Evolutionary conservation across 1,140 invertebrate species (phyloP), one percentile per base, ranked within the genome.

Genomic region (Lepeophtheirus salmonis): DNA sequence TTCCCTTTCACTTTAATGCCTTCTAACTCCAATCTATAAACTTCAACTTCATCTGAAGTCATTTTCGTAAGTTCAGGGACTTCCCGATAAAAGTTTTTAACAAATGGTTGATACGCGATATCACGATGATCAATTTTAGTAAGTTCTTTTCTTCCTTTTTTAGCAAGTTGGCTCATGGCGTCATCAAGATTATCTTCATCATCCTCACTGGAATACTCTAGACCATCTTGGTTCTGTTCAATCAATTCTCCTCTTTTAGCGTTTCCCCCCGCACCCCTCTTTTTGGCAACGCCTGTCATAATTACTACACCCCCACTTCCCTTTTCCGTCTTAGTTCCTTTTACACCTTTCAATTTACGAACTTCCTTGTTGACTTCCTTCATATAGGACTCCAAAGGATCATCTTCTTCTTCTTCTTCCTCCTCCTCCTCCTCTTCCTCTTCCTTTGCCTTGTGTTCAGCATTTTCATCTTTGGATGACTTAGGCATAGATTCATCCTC

Each of bases 371-470:
- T 14, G 17, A 61, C 65, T 78, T 75, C 87, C 70, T 83, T 79
- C 94, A 97, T 97, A 68, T 86, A 97, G 4, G 90, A 91, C 80
- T 97, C 91, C 3, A 97, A 73, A 13, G 92, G 89, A 77, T 97
- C 92, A 52, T 92, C 80, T 71, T 95, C 89, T 63, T 89, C 72
- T 50, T 72, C 72, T 55, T 72, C 71, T 56, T 72, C 69, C 20
- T 69, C 62, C 52, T 24, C 25, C 3, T 61, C 53, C 53, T 54
- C 63, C 25, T 50, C 50, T n/a, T n/a, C n/a, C n/a, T n/a, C n/a
- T n/a, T n/a, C n/a, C n/a, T n/a, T n/a, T n/a, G n/a, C n/a, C n/a
- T n/a, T n/a, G n/a, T n/a, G n/a, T n/a, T n/a, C n/a, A n/a, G n/a
- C n/a, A n/a, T n/a, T n/a, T n/a, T n/a, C n/a, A n/a, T n/a, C n/a